These are phyloP conservation scores for Piliocolobus tephrosceles DNA, from an alignment of 2,113 vertebrate species.

Conservation along the genomic window DNA sequence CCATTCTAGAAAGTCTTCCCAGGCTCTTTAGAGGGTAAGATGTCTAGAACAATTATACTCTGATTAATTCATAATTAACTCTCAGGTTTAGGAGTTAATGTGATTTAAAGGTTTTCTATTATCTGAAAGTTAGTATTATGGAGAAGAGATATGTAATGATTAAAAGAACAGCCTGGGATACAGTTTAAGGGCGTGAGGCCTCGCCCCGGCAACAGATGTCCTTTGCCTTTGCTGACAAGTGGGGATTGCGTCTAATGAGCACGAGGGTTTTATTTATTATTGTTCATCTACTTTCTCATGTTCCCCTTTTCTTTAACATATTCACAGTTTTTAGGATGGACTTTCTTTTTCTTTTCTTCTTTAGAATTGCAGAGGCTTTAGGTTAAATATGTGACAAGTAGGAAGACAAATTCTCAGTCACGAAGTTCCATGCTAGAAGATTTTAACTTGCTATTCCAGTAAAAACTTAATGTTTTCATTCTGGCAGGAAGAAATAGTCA, in stretches of 20 bases:
- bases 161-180: background rate
- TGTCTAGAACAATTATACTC: background rate
- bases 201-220: rapidly evolving
- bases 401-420: conserved; percentile 67
- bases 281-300: background rate
- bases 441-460: conserved; percentile 44
- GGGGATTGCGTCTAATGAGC: background rate
- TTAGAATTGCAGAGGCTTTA: conserved; percentile 60
- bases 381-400: conserved; percentile 67
- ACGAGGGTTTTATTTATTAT: background rate
- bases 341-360: background rate
- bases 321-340: background rate
- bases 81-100: background rate
- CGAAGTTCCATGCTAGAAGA: conserved; percentile 47
- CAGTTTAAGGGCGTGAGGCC: background rate
- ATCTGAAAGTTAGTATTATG: background rate
- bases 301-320: background rate
- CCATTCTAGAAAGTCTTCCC: background rate
- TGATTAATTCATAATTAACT: rapidly evolving
- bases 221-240: background rate
- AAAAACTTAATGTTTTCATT: conserved; percentile 73
- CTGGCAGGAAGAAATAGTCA: conserved; percentile 79
- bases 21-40: background rate
- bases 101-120: background rate
- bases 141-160: background rate